Percentiles rank a stretch among this genome's conserved stretches.
These are phyloP conservation scores for Amblyopsis rosae DNA, from an alignment of 2,113 vertebrate species.

Conservation along the genomic window DNA sequence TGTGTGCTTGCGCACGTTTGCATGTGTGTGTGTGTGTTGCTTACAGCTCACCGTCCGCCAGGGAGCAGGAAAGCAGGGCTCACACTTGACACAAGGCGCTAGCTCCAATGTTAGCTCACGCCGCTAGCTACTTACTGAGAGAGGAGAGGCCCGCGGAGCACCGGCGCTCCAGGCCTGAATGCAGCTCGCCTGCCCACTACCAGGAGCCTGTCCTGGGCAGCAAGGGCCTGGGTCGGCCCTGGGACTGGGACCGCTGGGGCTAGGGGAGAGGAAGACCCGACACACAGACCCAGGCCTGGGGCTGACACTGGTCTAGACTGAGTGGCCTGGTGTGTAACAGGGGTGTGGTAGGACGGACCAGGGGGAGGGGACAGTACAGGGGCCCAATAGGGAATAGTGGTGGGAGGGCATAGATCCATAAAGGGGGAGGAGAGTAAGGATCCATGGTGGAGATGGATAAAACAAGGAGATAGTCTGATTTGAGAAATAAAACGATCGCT, in stretches of 20 bases:
- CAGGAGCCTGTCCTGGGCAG: slow-evolving; percentile 65
- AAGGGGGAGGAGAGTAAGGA: slow-evolving; percentile 29
- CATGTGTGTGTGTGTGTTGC: background rate
- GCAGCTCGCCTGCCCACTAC: slow-evolving; percentile 76
- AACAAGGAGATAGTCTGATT: slow-evolving; percentile 42
- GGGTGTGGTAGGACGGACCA: slow-evolving; percentile 31
- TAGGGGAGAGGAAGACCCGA: slow-evolving; percentile 48
- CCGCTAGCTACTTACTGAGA: slow-evolving; percentile 86
- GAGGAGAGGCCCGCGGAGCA: slow-evolving; percentile 75
- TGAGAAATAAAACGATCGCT: slow-evolving; percentile 15
- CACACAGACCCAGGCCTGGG: slow-evolving; percentile 56
- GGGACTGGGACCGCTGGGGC: slow-evolving; percentile 50
- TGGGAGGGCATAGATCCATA: slow-evolving; percentile 28
- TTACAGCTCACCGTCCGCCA: slow-evolving; percentile 29
- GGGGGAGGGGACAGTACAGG: slow-evolving; percentile 16
- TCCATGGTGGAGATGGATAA: slow-evolving; percentile 22
- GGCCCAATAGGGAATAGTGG: slow-evolving; percentile 42
- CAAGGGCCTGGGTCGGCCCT: slow-evolving; percentile 37
- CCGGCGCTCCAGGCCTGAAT: slow-evolving; percentile 78
- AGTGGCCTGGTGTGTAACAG: slow-evolving; percentile 60
- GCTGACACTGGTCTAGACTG: slow-evolving; percentile 76
- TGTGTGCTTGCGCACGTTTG: no score
- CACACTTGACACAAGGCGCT: slow-evolving; percentile 24
- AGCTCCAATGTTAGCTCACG: slow-evolving; percentile 13
- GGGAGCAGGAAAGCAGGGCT: slow-evolving; percentile 30